These are phyloP conservation scores for Subanguina moxae DNA, from an alignment of 1,140 invertebrate genomes.

Conservation along the genomic window DNA sequence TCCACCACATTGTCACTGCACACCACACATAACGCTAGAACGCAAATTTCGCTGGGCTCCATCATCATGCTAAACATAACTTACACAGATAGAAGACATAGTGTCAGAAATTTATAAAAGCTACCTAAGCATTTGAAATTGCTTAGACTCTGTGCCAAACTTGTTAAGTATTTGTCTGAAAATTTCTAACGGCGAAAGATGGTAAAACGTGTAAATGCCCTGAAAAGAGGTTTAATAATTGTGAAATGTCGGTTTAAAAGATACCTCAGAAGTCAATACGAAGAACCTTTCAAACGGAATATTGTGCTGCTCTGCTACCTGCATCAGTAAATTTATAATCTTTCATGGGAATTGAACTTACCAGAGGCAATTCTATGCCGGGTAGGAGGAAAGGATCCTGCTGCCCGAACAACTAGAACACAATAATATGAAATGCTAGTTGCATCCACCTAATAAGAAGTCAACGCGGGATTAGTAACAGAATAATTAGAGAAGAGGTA, in stretches of 20 bases:
- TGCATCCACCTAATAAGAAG: no score
- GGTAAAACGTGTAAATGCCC: conserved; percentile 42
- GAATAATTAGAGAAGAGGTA: no score
- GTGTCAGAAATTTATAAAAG: neutral
- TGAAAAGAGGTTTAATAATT: neutral
- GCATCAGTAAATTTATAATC: no score
- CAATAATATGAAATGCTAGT: conserved; percentile 3
- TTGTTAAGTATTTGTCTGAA: conserved; percentile 24
- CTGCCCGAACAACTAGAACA: conserved; percentile 5
- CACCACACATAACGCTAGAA: conserved; percentile 32
- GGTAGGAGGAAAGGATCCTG: conserved; percentile 14
- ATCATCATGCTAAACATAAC: conserved; percentile 8
- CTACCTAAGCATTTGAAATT: conserved; percentile 29
- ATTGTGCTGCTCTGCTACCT: conserved; percentile 24
- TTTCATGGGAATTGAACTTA: no score
- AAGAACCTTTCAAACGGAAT: conserved; percentile 21
- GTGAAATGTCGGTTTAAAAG: neutral
- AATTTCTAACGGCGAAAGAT: conserved; percentile 39
- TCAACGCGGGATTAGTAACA: no score
- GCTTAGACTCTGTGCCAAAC: conserved; percentile 39
- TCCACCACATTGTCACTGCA: conserved; percentile 32
- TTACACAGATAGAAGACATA: neutral
- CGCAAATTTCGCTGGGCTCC: conserved; percentile 25
- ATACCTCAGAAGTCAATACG: conserved; percentile 41
- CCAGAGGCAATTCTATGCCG: conserved; percentile 28